A percentile compares a stretch with the other conserved stretches of the same genome.
phyloP scores from a whole-genome alignment of 2,797 vertebrate genomes.

The Sebastolobus alascanus region DNA sequence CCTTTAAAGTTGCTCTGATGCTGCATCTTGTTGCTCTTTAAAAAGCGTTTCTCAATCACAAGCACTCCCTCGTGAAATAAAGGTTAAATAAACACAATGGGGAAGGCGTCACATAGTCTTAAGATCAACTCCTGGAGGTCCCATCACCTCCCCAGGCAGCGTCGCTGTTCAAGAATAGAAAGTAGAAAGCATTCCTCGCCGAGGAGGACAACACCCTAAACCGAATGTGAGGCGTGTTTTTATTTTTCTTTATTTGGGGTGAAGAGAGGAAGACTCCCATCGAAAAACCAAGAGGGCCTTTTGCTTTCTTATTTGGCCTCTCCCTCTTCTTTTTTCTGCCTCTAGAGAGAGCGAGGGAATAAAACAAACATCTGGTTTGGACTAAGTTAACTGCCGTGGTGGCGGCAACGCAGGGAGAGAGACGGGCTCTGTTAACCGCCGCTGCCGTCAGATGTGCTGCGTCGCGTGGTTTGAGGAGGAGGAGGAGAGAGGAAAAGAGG shows the following conservation, averaged over 20 bases:
- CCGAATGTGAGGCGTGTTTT: conserved; percentile 10
- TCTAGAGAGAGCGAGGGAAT: conserved; percentile 73
- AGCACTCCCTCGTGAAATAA: not conserved
- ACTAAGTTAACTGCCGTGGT: conserved; percentile 86
- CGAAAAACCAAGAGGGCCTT: conserved; percentile 35
- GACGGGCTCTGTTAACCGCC: conserved; percentile 75
- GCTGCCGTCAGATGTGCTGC: conserved; percentile 86
- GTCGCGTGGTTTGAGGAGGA: conserved; percentile 83
- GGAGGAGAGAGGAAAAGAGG: conserved; percentile 58
- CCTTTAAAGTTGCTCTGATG: not conserved
- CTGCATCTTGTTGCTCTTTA: not conserved
- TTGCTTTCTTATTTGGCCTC: conserved; percentile 65
- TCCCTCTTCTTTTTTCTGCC: conserved; percentile 47
- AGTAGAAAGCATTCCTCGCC: conserved; percentile 43
- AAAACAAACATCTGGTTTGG: conserved; percentile 89
- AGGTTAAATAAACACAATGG: conserved; percentile 24
- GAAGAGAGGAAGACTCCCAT: conserved; percentile 64
- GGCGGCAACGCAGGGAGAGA: conserved; percentile 83
- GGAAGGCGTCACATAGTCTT: conserved; percentile 11
- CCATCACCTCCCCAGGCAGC: not conserved
- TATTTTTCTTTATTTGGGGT: conserved; percentile 42
- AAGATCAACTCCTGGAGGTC: conserved; percentile 32
- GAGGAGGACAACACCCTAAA: conserved; percentile 68
- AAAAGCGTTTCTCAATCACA: conserved; percentile 2
- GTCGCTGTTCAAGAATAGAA: conserved; percentile 48